Evolutionary conservation across 1,140 invertebrate species (phyloP), one percentile per base, ranked within the genome.

Genomic region (Lethrus apterus): DNA sequence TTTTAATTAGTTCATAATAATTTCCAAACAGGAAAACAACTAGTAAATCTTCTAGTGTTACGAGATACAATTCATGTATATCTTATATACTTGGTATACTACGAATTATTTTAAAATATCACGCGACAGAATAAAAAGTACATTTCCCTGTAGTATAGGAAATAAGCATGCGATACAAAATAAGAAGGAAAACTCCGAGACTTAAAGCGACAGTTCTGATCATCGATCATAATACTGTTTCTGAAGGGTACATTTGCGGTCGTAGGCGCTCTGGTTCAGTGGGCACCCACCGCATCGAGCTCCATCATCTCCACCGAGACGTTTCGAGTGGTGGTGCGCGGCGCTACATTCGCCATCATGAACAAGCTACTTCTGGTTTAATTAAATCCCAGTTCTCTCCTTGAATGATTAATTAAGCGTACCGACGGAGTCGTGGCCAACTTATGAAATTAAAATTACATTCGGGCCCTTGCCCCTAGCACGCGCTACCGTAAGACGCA

Each of bases 281-380:
- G 32, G 48, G 40, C 48, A 40, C 32, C 46, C 40, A 18, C 21
- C 21, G 40, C 40, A 5, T 26, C 40, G 10, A 42, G 21, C 40
- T 42, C 23, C 11, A 26, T 29, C 40, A 26, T 29, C 23, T 29
- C 24, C 35, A 23, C 41, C 45, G 45, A 48, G 44, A 54, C 47
- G 45, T 49, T 51, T 55, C 30, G 46, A 55, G 52, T 55, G 46
- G 33, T 42, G 49, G 41, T 21, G 17, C n/a, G 40, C 50, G 44
- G 49, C 41, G 48, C 23, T 42, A 56, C 53, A 56, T 56, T 56
- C 55, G 52, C 55, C 49, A 57, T 57, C 52, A 57, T 52, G 55
- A 54, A 54, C 55, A 57, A 54, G 49, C 55, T 57, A 57, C 55
- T 57, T 57, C 55, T 57, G 55, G 52, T 57, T 57, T 57, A 57